phyloP scores from a whole-genome alignment of 2,113 vertebrate species.

The Silurus meridionalis region DNA sequence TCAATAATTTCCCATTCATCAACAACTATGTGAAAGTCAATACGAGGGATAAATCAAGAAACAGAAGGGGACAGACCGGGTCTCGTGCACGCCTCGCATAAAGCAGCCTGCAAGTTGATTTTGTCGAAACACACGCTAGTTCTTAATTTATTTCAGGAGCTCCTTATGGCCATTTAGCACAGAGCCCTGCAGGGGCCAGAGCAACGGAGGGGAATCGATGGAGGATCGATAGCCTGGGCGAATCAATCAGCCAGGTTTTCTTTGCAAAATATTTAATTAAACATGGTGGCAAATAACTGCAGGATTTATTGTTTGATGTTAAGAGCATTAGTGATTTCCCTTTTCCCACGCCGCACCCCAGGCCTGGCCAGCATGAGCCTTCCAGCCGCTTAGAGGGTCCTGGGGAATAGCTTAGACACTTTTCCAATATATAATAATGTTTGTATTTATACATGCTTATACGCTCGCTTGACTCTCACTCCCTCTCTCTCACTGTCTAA shows the following conservation, averaged over 20 bases:
- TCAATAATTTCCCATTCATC: slow-evolving; percentile 41
- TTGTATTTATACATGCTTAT: slow-evolving; percentile 89
- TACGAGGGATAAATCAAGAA: slow-evolving; percentile 20
- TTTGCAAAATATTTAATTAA: slow-evolving; percentile 94
- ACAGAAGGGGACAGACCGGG: slow-evolving; percentile 12
- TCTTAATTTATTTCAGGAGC: slow-evolving; percentile 69
- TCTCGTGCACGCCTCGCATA: slow-evolving; percentile 1
- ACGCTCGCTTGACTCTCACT: slow-evolving; percentile 73
- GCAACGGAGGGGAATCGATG: slow-evolving; percentile 77
- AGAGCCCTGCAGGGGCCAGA: slow-evolving; percentile 76
- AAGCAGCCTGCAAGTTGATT: slow-evolving; percentile 44
- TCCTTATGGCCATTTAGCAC: slow-evolving; percentile 74
- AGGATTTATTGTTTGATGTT: slow-evolving; percentile 85
- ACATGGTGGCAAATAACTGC: slow-evolving; percentile 85
- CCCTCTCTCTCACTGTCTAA: slow-evolving; percentile 58
- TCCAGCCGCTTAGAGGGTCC: slow-evolving; percentile 83
- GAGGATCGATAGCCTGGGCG: slow-evolving; percentile 79
- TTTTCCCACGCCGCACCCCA: slow-evolving; percentile 80
- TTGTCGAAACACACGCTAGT: slow-evolving; percentile 50
- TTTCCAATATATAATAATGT: slow-evolving; percentile 92
- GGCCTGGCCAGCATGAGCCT: slow-evolving; percentile 75
- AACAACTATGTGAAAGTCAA: slow-evolving; percentile 21
- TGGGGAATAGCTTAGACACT: slow-evolving; percentile 83
- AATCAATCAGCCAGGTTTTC: slow-evolving; percentile 89
- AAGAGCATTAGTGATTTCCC: slow-evolving; percentile 91